These are phyloP conservation scores for Upupa epops DNA, from an alignment of 2,113 vertebrate species.

Conservation along the genomic window DNA sequence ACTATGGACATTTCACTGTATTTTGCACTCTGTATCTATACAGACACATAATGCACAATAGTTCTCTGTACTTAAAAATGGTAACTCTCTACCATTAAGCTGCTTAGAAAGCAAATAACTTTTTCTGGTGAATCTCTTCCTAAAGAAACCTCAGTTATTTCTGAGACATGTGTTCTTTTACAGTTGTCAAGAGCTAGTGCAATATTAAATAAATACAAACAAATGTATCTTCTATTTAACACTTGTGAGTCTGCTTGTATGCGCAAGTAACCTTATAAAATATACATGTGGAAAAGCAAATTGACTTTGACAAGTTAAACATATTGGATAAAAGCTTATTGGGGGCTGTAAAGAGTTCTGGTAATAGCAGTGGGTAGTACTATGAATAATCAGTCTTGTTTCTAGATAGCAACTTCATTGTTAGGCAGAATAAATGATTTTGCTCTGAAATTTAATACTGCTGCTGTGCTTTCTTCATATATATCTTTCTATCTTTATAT, in stretches of 20 bases:
- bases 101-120: neutral
- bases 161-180: neutral
- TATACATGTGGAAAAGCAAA: conserved; percentile 48
- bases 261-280: conserved; percentile 35
- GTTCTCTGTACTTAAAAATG: neutral
- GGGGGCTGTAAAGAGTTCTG: conserved; percentile 26
- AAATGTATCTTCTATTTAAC: conserved; percentile 14
- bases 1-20: neutral
- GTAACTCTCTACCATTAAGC: neutral
- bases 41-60: neutral
- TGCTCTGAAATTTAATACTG: conserved; percentile 44
- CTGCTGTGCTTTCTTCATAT: conserved; percentile 33
- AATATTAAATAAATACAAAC: conserved; percentile 45
- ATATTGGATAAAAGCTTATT: conserved; percentile 53
- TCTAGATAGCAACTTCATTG: conserved; percentile 61
- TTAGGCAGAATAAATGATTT: conserved; percentile 63
- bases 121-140: neutral
- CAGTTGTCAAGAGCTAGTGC: conserved; percentile 9
- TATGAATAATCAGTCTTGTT: conserved; percentile 60
- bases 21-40: neutral
- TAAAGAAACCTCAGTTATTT: conserved; percentile 7
- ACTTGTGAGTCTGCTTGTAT: conserved; percentile 26
- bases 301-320: conserved; percentile 56
- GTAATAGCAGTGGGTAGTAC: conserved; percentile 41
- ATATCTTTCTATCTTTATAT: neutral